These are phyloP conservation scores for Tipula vernalis DNA, from an alignment of 2,888 invertebrate species.

Conservation along the genomic window DNA sequence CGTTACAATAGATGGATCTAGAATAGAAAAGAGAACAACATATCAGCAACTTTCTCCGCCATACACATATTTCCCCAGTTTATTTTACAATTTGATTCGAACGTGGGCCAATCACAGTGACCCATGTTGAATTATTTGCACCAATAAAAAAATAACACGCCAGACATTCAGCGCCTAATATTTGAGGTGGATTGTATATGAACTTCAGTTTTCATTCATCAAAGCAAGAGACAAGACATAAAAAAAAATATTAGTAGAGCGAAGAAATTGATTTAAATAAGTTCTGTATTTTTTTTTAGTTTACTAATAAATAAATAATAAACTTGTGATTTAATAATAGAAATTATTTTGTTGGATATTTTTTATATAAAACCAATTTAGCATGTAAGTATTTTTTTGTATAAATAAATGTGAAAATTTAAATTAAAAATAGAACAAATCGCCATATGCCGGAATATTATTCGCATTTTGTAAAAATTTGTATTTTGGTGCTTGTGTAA, in stretches of 20 bases:
- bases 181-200: constrained; percentile 24
- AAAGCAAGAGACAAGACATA: constrained; percentile 23
- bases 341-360: background rate
- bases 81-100: constrained; percentile 9
- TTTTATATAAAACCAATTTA: background rate
- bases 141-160: constrained; percentile 26
- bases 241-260: background rate
- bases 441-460: background rate
- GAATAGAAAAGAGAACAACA: background rate
- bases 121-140: constrained; percentile 19
- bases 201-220: constrained; percentile 29
- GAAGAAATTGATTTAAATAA: background rate
- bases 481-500: background rate
- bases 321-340: background rate
- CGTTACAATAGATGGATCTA: background rate
- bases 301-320: background rate
- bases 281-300: background rate
- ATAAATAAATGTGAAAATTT: background rate
- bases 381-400: background rate
- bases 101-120: constrained; percentile 28
- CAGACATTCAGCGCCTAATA: constrained; percentile 24
- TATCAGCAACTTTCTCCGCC: background rate
- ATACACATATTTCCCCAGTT: constrained; percentile 5
- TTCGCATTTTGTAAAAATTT: background rate
- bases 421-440: background rate